Percentiles rank a stretch among this genome's conserved stretches.
These are phyloP conservation scores for Rallus limicola DNA, from an alignment of 2,113 vertebrate species.

Conservation along the genomic window DNA sequence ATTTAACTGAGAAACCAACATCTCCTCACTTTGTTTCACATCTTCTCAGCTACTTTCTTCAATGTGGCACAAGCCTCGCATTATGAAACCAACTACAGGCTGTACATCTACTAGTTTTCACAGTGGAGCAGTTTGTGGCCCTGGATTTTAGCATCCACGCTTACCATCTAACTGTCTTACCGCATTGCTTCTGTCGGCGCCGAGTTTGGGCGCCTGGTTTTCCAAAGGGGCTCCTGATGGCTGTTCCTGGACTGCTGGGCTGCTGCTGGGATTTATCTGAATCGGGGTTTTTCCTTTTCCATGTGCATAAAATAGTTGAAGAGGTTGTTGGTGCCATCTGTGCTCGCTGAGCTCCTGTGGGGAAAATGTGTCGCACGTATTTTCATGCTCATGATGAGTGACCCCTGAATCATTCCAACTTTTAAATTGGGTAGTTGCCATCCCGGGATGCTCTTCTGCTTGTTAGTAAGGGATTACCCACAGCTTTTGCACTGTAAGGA, in stretches of 20 bases:
- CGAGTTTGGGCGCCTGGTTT: background rate
- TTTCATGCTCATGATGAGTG: background rate
- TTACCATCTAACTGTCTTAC: background rate
- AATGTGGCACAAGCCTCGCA: background rate
- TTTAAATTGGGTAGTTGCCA: background rate
- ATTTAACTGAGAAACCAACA: constrained; percentile 19
- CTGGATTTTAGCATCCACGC: background rate
- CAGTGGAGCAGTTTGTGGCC: accelerated
- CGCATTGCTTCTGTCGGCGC: background rate
- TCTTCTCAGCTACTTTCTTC: background rate
- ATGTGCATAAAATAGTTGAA: background rate
- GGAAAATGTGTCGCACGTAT: background rate
- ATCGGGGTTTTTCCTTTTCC: background rate
- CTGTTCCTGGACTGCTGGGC: background rate
- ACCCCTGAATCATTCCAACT: background rate
- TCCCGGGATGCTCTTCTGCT: background rate
- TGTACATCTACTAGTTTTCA: background rate
- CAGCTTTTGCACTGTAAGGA: background rate
- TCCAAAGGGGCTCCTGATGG: background rate
- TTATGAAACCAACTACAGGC: background rate
- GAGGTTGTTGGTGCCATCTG: background rate
- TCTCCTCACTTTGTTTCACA: background rate
- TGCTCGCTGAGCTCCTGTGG: background rate
- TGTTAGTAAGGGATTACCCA: background rate
- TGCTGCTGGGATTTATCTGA: background rate